Conservation (phyloP, 2,888 invertebrate genomes). For the Vesta saturnalis region DNA sequence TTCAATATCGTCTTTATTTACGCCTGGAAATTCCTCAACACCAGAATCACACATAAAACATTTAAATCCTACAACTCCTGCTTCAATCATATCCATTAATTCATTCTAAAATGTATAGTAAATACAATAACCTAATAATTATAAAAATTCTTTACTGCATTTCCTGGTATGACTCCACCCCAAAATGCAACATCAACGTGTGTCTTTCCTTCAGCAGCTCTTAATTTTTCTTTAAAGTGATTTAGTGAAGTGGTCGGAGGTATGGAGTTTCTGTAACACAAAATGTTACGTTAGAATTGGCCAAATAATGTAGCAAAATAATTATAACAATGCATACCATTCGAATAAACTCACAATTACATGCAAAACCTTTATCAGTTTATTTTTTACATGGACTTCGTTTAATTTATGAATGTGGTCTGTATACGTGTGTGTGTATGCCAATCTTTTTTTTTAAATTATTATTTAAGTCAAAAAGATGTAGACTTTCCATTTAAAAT, state of each 20-base stretch:
- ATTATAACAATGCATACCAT: too few relatives aligned
- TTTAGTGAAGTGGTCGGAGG: slow-evolving; percentile 75
- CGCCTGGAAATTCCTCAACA: slow-evolving; percentile 74
- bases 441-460: too few relatives aligned
- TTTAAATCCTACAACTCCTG: slow-evolving; percentile 79
- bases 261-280: slow-evolving; percentile 70
- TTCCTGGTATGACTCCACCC: slow-evolving; percentile 80
- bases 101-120: slow-evolving; percentile 62
- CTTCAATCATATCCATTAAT: slow-evolving; percentile 66
- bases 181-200: slow-evolving; percentile 80
- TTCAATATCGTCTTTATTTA: slow-evolving; percentile 67
- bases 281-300: too few relatives aligned
- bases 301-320: too few relatives aligned
- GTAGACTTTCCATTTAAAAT: too few relatives aligned
- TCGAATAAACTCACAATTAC: too few relatives aligned
- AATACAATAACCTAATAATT: neutral
- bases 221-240: slow-evolving; percentile 70
- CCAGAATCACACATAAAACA: slow-evolving; percentile 77
- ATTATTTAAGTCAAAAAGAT: too few relatives aligned
- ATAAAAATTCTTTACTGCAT: slow-evolving; percentile 62
- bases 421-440: too few relatives aligned
- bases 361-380: too few relatives aligned
- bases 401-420: too few relatives aligned
- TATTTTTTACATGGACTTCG: too few relatives aligned
- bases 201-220: slow-evolving; percentile 67